These are phyloP conservation scores for Tromatobia lineatoria DNA, from an alignment of 2,888 invertebrate species.

Conservation along the genomic window DNA sequence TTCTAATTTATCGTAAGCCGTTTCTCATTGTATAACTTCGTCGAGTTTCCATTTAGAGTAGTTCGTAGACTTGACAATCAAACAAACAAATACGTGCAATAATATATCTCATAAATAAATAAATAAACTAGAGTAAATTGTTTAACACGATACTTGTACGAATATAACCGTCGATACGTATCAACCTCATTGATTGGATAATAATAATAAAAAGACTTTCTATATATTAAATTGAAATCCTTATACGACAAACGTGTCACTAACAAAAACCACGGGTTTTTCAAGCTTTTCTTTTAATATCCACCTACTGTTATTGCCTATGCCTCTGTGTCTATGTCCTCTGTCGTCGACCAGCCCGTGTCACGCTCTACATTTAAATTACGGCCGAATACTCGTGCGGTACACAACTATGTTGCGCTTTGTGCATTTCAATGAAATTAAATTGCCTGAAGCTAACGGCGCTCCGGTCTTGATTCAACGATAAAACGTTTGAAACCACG, in stretches of 20 bases:
- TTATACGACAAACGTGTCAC: conserved; percentile 3
- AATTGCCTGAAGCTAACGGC: conserved; percentile 30
- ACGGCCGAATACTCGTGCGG: not conserved
- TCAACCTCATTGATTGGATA: conserved; percentile 34
- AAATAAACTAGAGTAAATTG: conserved; percentile 19
- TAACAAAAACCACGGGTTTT: not conserved
- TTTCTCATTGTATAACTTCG: conserved; percentile 12
- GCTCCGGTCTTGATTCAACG: not conserved
- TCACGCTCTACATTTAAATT: not conserved
- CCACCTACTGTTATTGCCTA: conserved; percentile 4
- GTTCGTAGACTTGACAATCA: conserved; percentile 65
- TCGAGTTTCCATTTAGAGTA: conserved; percentile 20
- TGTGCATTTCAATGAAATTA: conserved; percentile 46
- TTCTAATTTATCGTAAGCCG: not conserved
- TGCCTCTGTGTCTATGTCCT: not conserved
- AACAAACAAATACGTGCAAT: conserved; percentile 53
- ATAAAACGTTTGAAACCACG: conserved; percentile 39
- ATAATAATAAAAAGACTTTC: conserved; percentile 48
- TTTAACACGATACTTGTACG: conserved; percentile 41
- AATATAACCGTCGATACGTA: conserved; percentile 14
- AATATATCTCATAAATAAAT: conserved; percentile 45
- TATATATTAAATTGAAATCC: conserved; percentile 35
- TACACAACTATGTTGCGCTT: not conserved
- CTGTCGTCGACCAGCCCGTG: conserved; percentile 3
- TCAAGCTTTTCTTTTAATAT: conserved; percentile 2